Percentiles rank a stretch among this genome's conserved stretches.
Evolutionary conservation across 53 echinoderm and acorn worm species (phyloP).

Genomic region (Temnopleurus reevesii): DNA sequence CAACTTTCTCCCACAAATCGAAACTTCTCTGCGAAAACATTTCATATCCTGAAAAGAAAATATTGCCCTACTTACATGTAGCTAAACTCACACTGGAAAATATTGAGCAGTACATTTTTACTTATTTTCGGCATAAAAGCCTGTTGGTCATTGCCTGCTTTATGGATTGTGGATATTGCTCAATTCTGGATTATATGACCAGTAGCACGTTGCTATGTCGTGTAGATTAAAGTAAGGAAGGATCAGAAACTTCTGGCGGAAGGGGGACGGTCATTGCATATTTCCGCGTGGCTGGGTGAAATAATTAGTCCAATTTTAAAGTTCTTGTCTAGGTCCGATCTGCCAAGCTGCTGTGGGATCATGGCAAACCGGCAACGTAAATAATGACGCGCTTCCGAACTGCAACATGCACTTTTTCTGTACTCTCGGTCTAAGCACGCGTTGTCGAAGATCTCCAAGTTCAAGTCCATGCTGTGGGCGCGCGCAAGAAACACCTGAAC

Average conservation of each 20-base stretch:
- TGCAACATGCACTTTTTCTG: background rate
- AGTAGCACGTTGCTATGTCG: conserved; percentile 22
- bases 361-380: conserved; percentile 40
- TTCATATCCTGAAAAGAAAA: no score
- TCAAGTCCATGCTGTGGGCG: background rate
- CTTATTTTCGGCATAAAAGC: no score
- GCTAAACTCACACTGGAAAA: no score
- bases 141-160: no score
- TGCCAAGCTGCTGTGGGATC: conserved; percentile 24
- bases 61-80: no score
- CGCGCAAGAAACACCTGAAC: background rate
- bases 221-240: conserved; percentile 5
- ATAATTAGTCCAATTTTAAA: conserved; percentile 50
- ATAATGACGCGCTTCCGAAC: conserved; percentile 39
- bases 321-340: conserved; percentile 46
- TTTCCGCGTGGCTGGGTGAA: conserved; percentile 59
- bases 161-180: background rate
- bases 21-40: no score
- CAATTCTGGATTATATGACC: background rate
- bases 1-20: no score
- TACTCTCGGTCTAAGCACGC: conserved; percentile 20
- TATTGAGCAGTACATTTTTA: no score
- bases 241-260: conserved; percentile 24
- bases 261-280: conserved; percentile 45
- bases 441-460: background rate